Evolutionary conservation across 2,797 vertebrate species (phyloP), one percentile per base, ranked within the genome.

Genomic region (Florisuga fusca): DNA sequence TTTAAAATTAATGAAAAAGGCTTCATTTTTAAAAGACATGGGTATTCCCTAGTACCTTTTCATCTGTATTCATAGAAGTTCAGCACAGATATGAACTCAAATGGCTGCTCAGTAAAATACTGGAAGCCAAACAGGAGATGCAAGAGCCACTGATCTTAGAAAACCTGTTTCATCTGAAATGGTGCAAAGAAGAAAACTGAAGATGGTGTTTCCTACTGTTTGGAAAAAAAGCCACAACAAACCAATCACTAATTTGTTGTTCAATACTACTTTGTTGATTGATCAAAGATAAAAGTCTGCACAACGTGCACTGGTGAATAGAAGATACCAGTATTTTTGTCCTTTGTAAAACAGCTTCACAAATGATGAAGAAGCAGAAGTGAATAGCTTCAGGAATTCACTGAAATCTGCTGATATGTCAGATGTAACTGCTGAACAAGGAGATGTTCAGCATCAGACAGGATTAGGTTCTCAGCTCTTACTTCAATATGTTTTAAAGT

Each of bases 1-100:
- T 27, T 96, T 90, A 62, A 51, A 93, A 68, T 48, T 45, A 94
- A 87, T 31, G 23, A 89, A 26, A 92, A 84, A 74, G 27, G 6
- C 23, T 54, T 54, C 23, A 31, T 81, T 96, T 80, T 76, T 73
- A 81, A 78, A 43, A 87, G 26, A 43, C 26, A 10, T 53, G 10
- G 38, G 13, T 91, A 72, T 9, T 21, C 19, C 9, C 9, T 26
- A 36, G 57, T 79, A 79, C 53, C 25, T 79, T 92, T 57, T 78
- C 15, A 4, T 81, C 27, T 89, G 45, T 7, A 12, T 79, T 55
- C 71, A 31, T 2, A 68, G 41, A 81, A 76, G 46, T 45, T 57
- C 25, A 45, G 36, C 36, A 61, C 13, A 62, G 68, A 63, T 54
- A 31, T 75, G 73, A 95, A 86, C 64, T 73, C n/a, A 84, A 68